phyloP scores from a whole-genome alignment of 2,113 vertebrate species.

The Halcyon malimbica region DNA sequence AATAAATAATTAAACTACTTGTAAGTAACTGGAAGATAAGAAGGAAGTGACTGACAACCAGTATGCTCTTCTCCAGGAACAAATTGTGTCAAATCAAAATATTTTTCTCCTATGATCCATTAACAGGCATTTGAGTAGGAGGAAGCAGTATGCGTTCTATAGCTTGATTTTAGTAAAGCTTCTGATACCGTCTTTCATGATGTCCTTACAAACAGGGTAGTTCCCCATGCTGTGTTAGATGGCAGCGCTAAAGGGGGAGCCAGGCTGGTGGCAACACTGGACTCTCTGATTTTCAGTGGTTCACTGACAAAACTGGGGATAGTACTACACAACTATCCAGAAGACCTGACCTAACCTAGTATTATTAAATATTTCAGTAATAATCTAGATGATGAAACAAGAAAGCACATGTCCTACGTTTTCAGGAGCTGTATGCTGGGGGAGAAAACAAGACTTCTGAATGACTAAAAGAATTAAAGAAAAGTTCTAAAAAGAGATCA shows the following conservation, averaged over 20 bases:
- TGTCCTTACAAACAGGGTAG: background rate
- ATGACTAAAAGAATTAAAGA: background rate
- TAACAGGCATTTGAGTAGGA: background rate
- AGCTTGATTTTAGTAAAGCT: background rate
- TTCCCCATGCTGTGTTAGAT: background rate
- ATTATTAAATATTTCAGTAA: background rate
- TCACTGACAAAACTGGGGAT: background rate
- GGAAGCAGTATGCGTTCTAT: background rate
- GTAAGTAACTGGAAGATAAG: background rate
- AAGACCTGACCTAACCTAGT: background rate
- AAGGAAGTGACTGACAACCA: background rate
- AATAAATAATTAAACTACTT: background rate
- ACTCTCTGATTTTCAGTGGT: background rate
- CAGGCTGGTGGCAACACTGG: background rate
- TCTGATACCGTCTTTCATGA: background rate
- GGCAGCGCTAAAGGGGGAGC: background rate
- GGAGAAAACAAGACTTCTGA: background rate
- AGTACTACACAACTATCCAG: background rate
- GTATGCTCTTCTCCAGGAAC: background rate
- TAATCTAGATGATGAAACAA: background rate
- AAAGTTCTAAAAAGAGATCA: background rate
- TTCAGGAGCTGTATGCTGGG: background rate
- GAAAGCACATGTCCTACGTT: background rate
- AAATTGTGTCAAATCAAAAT: background rate
- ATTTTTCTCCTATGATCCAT: background rate